Conservation (phyloP, 2,113 vertebrate genomes). For the Hypanus sabinus region DNA sequence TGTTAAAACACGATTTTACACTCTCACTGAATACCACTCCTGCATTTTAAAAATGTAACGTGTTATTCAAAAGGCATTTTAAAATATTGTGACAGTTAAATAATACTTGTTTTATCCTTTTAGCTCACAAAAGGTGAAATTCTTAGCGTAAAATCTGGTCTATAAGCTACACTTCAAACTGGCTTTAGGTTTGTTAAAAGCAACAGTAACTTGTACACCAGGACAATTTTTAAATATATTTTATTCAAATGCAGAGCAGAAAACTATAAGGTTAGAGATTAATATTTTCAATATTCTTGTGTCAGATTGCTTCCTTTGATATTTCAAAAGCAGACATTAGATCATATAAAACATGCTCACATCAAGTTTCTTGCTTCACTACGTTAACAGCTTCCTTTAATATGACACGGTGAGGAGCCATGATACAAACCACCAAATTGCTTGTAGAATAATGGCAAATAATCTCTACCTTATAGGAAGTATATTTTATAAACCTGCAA, state of each 20-base stretch:
- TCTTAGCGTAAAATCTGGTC: slow-evolving; percentile 4
- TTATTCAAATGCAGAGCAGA: background rate
- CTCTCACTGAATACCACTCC: slow-evolving; percentile 21
- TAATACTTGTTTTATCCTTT: slow-evolving; percentile 18
- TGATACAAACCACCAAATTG: background rate
- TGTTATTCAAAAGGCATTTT: slow-evolving; percentile 5
- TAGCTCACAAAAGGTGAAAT: slow-evolving; percentile 18
- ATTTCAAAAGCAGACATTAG: background rate
- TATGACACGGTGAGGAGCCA: background rate
- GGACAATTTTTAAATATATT: slow-evolving; percentile 6
- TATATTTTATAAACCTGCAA: background rate
- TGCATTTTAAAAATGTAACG: slow-evolving; percentile 5
- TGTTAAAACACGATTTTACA: background rate
- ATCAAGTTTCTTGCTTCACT: background rate
- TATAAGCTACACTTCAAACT: background rate
- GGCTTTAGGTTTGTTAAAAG: background rate
- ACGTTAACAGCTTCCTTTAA: background rate
- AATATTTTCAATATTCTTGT: background rate
- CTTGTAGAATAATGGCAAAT: background rate
- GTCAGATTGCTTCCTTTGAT: background rate
- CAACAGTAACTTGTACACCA: background rate
- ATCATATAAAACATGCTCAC: background rate
- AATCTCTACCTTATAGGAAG: slow-evolving; percentile 17
- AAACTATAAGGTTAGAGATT: background rate
- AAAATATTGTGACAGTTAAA: slow-evolving; percentile 19